Base-by-base conservation (phyloP, 2,113 vertebrate species). In the Pontoporia blainvillei region DNA sequence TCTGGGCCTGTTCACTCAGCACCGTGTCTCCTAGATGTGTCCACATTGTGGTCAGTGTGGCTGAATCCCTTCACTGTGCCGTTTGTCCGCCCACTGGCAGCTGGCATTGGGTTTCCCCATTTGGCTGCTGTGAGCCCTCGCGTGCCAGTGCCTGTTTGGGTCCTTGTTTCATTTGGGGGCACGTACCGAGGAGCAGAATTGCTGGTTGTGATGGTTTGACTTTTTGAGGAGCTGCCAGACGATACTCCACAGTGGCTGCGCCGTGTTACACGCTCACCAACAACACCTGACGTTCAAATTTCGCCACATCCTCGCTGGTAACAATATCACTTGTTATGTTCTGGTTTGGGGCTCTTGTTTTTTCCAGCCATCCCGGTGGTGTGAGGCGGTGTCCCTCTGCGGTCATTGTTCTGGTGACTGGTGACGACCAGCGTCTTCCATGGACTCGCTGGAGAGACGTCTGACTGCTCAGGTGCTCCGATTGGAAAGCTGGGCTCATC, bases 371-470 rank as follows among this genome's bases (percentile, higher is more conserved):
- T 31, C 66, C 66, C 0, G 1, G 86, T 0, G 3, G 67, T 1
- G 3, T 11, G 57, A 29, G 36, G 6, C 0, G 31, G 46, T 2
- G 41, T 18, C 64, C 59, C 54, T 0, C 75, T 1, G 6, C 0
- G 5, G 72, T 6, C 25, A 6, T 10, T 23, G 29, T 54, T 18
- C 8, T 12, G 34, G 17, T 3, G 73, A 20, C 27, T 0, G 0
- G 49, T 5, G 64, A 20, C 29, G 4, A 2, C 2, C 6, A 46
- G 39, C 78, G 1, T 11, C 61, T 25, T 23, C 23, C 2, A 3
- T 0, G 17, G 72, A 44, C 17, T 8, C 3, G 0, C 1, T 1
- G n/a, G 41, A 44, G 57, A 31, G 3, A 12, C 0, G 5, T 27
- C 23, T 18, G 4, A 52, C 18, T 11, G 49, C 31, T 20, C 49